These are phyloP conservation scores for Allobates femoralis DNA, from an alignment of 2,797 vertebrate genomes.

Conservation along the genomic window DNA sequence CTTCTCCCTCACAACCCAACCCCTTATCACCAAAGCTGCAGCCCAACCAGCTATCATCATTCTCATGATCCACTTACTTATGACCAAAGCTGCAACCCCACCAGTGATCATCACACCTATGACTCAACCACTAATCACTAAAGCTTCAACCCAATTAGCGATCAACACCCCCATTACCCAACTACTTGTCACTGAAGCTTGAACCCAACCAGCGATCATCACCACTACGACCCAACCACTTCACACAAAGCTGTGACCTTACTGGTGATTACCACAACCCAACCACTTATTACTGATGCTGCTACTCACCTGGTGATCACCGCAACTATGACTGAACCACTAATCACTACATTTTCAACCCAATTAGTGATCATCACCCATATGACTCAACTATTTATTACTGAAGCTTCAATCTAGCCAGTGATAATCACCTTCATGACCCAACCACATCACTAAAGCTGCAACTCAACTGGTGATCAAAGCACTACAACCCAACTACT, in stretches of 20 bases:
- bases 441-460: too few relatives aligned
- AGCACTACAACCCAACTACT: too few relatives aligned
- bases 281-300: background rate
- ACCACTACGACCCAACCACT: background rate
- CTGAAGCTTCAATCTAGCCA: too few relatives aligned
- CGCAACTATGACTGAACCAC: background rate
- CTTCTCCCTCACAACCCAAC: background rate
- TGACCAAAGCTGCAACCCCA: background rate
- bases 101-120: background rate
- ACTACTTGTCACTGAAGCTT: background rate
- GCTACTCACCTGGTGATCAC: background rate
- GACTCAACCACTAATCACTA: background rate
- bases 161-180: background rate
- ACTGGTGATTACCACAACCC: background rate
- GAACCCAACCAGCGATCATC: background rate
- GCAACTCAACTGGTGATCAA: too few relatives aligned
- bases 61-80: background rate
- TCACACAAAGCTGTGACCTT: too few relatives aligned
- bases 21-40: too few relatives aligned
- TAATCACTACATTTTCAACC: too few relatives aligned
- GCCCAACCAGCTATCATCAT: background rate
- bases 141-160: too few relatives aligned
- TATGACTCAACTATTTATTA: too few relatives aligned
- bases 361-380: too few relatives aligned
- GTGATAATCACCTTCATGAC: too few relatives aligned